Evolutionary conservation across 2,888 invertebrate genomes (phyloP).

Genomic region (Alitta virens): DNA sequence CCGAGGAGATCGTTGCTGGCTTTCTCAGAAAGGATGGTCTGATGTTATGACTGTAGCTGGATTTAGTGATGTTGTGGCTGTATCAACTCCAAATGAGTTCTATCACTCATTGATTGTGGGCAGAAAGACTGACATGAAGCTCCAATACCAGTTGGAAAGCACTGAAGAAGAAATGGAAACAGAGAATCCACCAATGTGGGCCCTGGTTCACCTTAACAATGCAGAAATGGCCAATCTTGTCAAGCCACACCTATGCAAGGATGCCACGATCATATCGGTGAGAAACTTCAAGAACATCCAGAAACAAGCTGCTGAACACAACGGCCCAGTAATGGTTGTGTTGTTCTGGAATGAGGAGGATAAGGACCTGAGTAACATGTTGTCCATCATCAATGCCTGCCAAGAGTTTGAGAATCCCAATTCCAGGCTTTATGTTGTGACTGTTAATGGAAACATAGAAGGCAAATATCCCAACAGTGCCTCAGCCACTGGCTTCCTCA

Average conservation of each 20-base stretch:
- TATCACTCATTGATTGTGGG: constrained; percentile 16
- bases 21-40: constrained; percentile 13
- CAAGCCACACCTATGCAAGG: neutral
- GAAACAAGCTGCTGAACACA: neutral
- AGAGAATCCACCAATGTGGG: constrained; percentile 7
- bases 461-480: neutral
- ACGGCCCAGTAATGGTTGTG: neutral
- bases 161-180: neutral
- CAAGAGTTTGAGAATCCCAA: neutral
- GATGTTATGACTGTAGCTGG: constrained; percentile 3
- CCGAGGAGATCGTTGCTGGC: constrained; percentile 13
- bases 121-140: constrained; percentile 3
- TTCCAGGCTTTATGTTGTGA: neutral
- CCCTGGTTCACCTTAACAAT: neutral
- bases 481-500: neutral
- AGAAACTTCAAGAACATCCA: neutral
- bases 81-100: constrained; percentile 15
- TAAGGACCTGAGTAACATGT: neutral
- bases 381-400: neutral
- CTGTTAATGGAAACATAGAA: neutral
- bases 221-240: neutral
- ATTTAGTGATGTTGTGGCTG: constrained; percentile 10
- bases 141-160: neutral
- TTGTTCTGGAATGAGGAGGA: constrained; percentile 9
- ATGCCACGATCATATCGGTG: neutral